Evolutionary conservation across 2,113 vertebrate genomes (phyloP).

Genomic region (Dipodomys merriami): DNA sequence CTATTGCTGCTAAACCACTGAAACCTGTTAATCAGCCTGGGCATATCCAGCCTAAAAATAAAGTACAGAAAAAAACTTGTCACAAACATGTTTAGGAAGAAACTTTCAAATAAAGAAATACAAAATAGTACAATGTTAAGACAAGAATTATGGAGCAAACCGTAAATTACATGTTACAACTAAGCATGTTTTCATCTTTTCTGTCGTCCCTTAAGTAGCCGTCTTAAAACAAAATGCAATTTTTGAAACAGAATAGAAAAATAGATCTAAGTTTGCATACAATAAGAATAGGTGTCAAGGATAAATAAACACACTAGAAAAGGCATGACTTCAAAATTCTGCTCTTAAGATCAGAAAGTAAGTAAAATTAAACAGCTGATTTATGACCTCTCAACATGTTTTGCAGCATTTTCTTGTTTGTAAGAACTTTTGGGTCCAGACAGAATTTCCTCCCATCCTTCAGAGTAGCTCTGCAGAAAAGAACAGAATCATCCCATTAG

Average conservation of each 20-base stretch:
- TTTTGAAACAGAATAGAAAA: not conserved
- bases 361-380: not conserved
- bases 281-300: not conserved
- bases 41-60: not conserved
- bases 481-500: not conserved
- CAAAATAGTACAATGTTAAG: not conserved
- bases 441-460: constrained; percentile 63
- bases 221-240: not conserved
- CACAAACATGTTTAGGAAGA: not conserved
- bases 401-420: constrained; percentile 68
- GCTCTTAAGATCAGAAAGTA: not conserved
- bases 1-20: not conserved
- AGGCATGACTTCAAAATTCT: not conserved
- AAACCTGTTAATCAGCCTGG: not conserved
- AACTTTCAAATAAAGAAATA: constrained; percentile 35
- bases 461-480: constrained; percentile 68
- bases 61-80: not conserved
- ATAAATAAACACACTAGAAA: not conserved
- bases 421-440: constrained; percentile 66
- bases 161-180: not conserved
- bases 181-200: not conserved
- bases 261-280: not conserved
- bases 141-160: not conserved
- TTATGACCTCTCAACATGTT: constrained; percentile 49
- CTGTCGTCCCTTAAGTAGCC: not conserved